Evolutionary conservation across 2,888 invertebrate genomes (phyloP), one percentile per base, ranked within the genome.

Genomic region (Polymixis lichenea): DNA sequence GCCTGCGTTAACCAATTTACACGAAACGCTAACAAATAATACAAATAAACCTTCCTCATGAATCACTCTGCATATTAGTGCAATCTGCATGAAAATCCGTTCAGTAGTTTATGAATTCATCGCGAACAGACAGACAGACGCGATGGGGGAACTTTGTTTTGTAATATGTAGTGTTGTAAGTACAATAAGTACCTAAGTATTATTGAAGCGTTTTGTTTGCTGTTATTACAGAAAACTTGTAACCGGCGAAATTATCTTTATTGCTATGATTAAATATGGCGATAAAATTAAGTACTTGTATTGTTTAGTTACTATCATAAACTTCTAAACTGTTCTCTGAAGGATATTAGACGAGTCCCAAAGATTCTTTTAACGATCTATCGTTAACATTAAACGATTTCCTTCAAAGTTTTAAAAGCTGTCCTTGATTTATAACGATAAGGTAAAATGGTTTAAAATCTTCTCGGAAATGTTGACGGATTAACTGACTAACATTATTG

Each of bases 341-440:
- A 43, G 43, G n/a, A 58, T 51, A 51, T 46, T 19, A 69, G 28
- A 70, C 55, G 22, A 67, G 58, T 51, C 43, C 3, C 28, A n/a
- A 71, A 61, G 56, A 61, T 71, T 66, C 25, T 75, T 75, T 67
- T 56, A 70, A 70, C 55, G 69, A 22, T 58, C 22, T 28, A 19
- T 70, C 69, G 80, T 80, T 65, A 80, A 75, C 65, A 15, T 55
- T 38, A 51, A 79, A 49, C 75, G 43, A 22, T 69, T 51, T 15
- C n/a, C 55, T 69, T 55, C 56, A 56, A 70, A 80, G 66, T 67
- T 80, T 80, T 75, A 22, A 66, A 66, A 58, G 53, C 51, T 80
- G 69, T 70, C 43, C 38, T 70, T 75, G 32, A 46, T 70, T 62
- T 75, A 56, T 28, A 51, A 70, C 22, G 38, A 43, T 56, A 28